Evolutionary conservation across 2,113 vertebrate species (phyloP), one percentile per base, ranked within the genome.

Genomic region (Gymnorhina tibicen): DNA sequence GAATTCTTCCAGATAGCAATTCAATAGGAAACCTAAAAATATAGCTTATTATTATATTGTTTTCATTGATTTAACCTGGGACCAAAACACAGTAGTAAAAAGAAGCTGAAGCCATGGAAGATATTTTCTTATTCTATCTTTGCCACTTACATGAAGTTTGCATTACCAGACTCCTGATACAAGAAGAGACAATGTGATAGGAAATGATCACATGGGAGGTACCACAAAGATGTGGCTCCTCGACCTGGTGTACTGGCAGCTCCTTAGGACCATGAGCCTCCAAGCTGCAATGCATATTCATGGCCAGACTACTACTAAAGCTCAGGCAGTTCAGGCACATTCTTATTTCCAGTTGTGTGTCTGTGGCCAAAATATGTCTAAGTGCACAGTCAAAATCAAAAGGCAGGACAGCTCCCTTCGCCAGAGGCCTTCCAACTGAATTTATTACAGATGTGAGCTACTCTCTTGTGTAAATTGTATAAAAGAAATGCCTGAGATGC

Each of bases 121-220:
- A 8, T 4, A n/a, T 19, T 24, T 62, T 47, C 21, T 33, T 32
- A 30, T 20, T 49, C 19, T 32, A 3, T 50, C 24, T 60, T 73
- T 56, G 13, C 24, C 8, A 26, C 11, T 47, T 17, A 24, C 0
- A 21, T 6, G 7, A 78, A 35, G 32, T 53, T 52, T 32, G 32
- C 10, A 18, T 12, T 26, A n/a, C 13, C 47, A 46, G 79, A 37
- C 15, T 37, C 9, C 41, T 1, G 0, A 18, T 4, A 37, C n/a
- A n/a, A 33, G 37, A 64, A 6, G 16, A 55, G 24, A 53, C 18
- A 67, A n/a, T 0, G 0, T 1, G 30, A 42, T 2, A 24, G 68
- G 46, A 85, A 80, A 59, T 6, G 5, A 37, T n/a, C 10, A 6
- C 5, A 8, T 3, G 13, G 30, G 21, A 39, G 13, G 37, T 26